phyloP scores from a whole-genome alignment of 2,888 invertebrate species.

The Orthosia cruda region DNA sequence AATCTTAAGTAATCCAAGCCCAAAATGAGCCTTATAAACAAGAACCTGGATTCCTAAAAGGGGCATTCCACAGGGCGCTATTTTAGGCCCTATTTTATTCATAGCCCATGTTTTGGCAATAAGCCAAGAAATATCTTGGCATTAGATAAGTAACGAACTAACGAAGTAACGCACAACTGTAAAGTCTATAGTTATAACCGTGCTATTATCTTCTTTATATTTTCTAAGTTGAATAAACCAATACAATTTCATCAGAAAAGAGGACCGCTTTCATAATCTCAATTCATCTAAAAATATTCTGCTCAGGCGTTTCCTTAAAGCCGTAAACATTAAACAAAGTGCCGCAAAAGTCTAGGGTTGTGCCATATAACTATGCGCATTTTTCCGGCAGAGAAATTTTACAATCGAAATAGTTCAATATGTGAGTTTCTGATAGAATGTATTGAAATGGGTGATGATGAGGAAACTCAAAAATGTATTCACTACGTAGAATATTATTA shows the following conservation, averaged over 20 bases:
- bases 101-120: background rate
- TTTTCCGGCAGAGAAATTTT: background rate
- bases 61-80: background rate
- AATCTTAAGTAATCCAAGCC: background rate
- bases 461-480: too few relatives aligned
- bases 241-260: conserved; percentile 52
- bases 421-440: too few relatives aligned
- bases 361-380: background rate
- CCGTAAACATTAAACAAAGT: conserved; percentile 64
- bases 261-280: conserved; percentile 51
- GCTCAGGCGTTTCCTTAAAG: conserved; percentile 65
- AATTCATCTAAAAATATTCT: conserved; percentile 66
- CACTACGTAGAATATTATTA: too few relatives aligned
- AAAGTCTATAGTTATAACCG: background rate
- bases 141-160: background rate
- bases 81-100: background rate
- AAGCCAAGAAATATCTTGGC: background rate
- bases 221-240: conserved; percentile 9
- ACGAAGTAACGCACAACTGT: background rate
- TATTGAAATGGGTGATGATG: too few relatives aligned
- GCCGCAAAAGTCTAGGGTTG: conserved; percentile 37
- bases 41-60: background rate
- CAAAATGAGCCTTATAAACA: background rate
- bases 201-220: background rate
- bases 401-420: too few relatives aligned